Evolutionary conservation across 2,888 invertebrate genomes (phyloP).

Genomic region (Hemicrepidius hirtus): DNA sequence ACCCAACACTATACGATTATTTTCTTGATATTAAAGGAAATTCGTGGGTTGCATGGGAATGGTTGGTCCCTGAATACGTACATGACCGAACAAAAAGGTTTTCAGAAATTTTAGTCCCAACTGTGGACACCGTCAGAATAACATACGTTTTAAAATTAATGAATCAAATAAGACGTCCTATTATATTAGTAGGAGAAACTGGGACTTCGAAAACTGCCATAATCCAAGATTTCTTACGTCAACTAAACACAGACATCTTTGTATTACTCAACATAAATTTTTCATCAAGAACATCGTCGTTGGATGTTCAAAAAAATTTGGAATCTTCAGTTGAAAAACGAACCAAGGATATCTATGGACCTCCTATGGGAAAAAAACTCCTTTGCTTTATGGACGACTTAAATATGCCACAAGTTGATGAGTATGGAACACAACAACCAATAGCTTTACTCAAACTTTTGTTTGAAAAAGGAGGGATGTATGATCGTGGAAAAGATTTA

Average conservation of each 20-base stretch:
- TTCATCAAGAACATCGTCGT: slow-evolving; percentile 91
- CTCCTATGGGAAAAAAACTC: slow-evolving; percentile 91
- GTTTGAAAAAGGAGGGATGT: slow-evolving; percentile 92
- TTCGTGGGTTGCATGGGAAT: slow-evolving; percentile 91
- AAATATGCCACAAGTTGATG: slow-evolving; percentile 94
- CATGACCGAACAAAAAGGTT: slow-evolving; percentile 83
- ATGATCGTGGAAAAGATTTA: slow-evolving; percentile 91
- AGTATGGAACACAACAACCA: slow-evolving; percentile 95
- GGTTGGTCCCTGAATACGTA: slow-evolving; percentile 84
- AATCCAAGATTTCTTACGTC: slow-evolving; percentile 85
- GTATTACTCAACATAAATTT: slow-evolving; percentile 90
- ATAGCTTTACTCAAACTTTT: slow-evolving; percentile 93
- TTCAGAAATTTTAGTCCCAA: slow-evolving; percentile 91
- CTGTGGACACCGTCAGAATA: slow-evolving; percentile 88
- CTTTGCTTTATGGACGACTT: slow-evolving; percentile 95
- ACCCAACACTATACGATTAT: slow-evolving; percentile 88
- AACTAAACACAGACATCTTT: slow-evolving; percentile 82
- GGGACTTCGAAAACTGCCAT: slow-evolving; percentile 96
- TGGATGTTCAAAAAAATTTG: slow-evolving; percentile 91
- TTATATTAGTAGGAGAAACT: slow-evolving; percentile 91
- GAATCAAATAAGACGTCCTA: slow-evolving; percentile 85
- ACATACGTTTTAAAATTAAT: slow-evolving; percentile 86
- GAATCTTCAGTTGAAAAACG: slow-evolving; percentile 93
- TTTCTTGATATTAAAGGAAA: slow-evolving; percentile 80
- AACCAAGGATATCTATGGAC: slow-evolving; percentile 92